Base-by-base conservation (phyloP, 2,888 invertebrate species). In the Eurytoma californica region DNA sequence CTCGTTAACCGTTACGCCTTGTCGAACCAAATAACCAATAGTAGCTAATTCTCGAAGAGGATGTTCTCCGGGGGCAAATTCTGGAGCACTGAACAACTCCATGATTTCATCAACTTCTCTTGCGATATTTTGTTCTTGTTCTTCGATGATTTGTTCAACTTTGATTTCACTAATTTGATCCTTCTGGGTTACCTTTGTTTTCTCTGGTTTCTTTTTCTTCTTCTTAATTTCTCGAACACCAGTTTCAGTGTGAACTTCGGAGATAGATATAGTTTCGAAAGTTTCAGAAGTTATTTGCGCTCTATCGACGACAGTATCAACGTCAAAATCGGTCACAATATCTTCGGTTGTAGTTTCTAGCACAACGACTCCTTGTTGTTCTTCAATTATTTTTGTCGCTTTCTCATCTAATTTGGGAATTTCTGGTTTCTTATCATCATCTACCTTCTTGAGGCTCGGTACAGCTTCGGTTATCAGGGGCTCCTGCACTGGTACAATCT, bases 11-110 rank as follows among this genome's bases (percentile, higher is more conserved):
- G 94, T 93, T 53, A 96, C 92, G 20, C 97, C 97, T 84, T 94
- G 94, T 82, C 94, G 93, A 79, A 96, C 91, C 85, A 97, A 91
- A 84, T 95, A 94, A 30, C 95, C 95, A 80, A 97, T 96, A 84
- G 95, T 95, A 13, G 96, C 96, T 77, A 97, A 91, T 91, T 97
- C 97, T 72, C 95, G 91, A 67, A 97, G 90, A 0, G 96, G 95
- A 30, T 93, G 93, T 91, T 96, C 95, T 13, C 96, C 96, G 7
- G 95, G 93, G 0, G 95, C 96, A 87, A 96, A 96, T 84, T 96
- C 95, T 86, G 94, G 94, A 1, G 94, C 95, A 84, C 94, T 94
- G 24, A 96, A 92, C 14, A 94, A 92, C 84, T 95, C 94, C 83
- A 97, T 91, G 47, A 95, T 91, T 87, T 95, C 94, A 82, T 95